These are phyloP conservation scores for Urocynchramus pylzowi DNA, from an alignment of 2,113 vertebrate genomes.

Conservation along the genomic window DNA sequence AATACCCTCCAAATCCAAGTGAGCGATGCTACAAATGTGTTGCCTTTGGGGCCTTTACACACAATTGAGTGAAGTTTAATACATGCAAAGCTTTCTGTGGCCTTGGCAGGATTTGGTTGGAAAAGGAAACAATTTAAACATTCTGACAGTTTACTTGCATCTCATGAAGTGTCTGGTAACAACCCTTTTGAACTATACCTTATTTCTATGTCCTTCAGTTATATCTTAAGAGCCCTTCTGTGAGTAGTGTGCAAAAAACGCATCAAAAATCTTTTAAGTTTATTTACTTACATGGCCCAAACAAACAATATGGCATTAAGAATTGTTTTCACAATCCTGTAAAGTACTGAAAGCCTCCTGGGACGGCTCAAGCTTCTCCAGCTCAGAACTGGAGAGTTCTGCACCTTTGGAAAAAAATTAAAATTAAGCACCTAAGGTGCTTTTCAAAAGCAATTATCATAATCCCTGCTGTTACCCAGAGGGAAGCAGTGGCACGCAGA, in stretches of 20 bases:
- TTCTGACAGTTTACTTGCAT: neutral
- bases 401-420: neutral
- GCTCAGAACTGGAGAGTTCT: neutral
- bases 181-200: neutral
- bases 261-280: neutral
- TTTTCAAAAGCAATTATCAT: conserved; percentile 31
- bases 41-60: neutral
- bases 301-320: neutral
- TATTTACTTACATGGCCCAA: neutral
- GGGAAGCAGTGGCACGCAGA: neutral
- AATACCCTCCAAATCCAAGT: neutral
- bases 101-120: neutral
- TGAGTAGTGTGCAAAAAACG: neutral
- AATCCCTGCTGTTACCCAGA: neutral
- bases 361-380: neutral
- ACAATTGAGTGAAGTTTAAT: neutral
- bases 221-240: neutral
- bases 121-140: neutral
- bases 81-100: neutral
- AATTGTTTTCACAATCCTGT: neutral
- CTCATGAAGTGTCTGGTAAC: neutral
- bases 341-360: neutral
- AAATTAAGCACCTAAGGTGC: neutral
- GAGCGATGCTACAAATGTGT: neutral
- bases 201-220: neutral